Evolutionary conservation across 2,113 vertebrate genomes (phyloP), one percentile per base, ranked within the genome.

Genomic region (Chloropsis hardwickii): DNA sequence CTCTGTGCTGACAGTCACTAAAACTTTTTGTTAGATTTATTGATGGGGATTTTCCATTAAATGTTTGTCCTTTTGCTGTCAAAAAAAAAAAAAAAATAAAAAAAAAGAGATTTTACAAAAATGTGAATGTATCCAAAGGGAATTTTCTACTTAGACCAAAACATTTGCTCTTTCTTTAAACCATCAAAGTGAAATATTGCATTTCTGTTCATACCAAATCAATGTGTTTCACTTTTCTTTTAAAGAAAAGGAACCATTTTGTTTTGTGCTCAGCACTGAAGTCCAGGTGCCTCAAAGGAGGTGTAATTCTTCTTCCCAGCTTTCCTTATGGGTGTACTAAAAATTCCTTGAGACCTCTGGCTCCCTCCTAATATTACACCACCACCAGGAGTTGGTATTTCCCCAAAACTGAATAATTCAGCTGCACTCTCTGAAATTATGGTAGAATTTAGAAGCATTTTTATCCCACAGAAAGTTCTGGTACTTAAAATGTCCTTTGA

Each of bases 111-210:
- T 45, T 86, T 67, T 80, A 60, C 42, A 73, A 45, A 91, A 95
- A 80, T 69, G 44, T 73, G 42, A 42, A 90, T 54, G 50, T 48
- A 66, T 92, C 89, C 62, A 90, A 82, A 88, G 85, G 74, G 87
- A 94, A 86, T 94, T 91, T 92, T 90, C 62, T 77, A 54, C 65
- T 87, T 85, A 62, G 47, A 82, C 57, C 42, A 54, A 85, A 91
- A 72, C 2, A 6, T 82, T 86, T 96, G 9, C 29, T 91, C 78
- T 86, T 72, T 60, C 27, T 45, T 93, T 80, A 80, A 83, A 22
- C 78, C 76, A 92, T 82, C 58, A 53, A 88, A 91, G 28, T 91
- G 74, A 96, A 95, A 90, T 70, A 95, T 19, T 81, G 28, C 45
- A 29, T 78, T 0, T 2, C 40, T 51, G 29, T 58, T 93, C 25